Conservation (phyloP, 2,888 invertebrate species). For the Cataglyphis albicans region DNA sequence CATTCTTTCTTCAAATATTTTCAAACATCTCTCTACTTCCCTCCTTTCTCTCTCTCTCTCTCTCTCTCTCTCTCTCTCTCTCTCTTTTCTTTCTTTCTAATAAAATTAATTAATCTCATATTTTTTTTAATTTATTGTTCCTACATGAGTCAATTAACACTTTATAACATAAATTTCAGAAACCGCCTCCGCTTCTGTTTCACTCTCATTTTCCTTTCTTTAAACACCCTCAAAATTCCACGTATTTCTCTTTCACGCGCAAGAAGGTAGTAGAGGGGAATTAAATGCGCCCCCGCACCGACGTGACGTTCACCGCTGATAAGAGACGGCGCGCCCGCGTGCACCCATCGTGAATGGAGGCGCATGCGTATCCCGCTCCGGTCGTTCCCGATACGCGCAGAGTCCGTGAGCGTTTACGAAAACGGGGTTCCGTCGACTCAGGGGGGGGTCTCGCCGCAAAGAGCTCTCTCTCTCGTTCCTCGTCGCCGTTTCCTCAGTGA, state of each 20-base stretch:
- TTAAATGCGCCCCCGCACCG: slow-evolving; percentile 19
- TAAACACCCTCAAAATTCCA: background rate
- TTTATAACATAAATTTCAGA: background rate
- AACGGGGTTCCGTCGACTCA: slow-evolving; percentile 69
- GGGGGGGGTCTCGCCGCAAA: slow-evolving; percentile 70
- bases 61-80: no score
- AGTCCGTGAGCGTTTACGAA: slow-evolving; percentile 75
- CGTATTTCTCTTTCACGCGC: slow-evolving; percentile 12
- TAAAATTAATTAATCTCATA: background rate
- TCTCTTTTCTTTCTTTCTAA: background rate
- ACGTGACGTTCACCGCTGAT: slow-evolving; percentile 71
- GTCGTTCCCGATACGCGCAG: slow-evolving; percentile 75
- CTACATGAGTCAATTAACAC: background rate
- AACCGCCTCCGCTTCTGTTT: slow-evolving; percentile 1
- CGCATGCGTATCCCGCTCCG: slow-evolving; percentile 76
- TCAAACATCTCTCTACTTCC: background rate
- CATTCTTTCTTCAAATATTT: background rate
- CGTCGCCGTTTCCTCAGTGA: slow-evolving; percentile 72
- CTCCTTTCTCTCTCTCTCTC: no score
- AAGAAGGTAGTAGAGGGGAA: slow-evolving; percentile 4
- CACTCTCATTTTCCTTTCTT: slow-evolving; percentile 31
- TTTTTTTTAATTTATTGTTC: background rate
- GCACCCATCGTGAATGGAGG: slow-evolving; percentile 65
- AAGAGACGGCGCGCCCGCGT: slow-evolving; percentile 79
- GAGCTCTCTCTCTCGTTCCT: slow-evolving; percentile 64